phyloP scores from a whole-genome alignment of 2,113 vertebrate species.

The Lonchura striata region DNA sequence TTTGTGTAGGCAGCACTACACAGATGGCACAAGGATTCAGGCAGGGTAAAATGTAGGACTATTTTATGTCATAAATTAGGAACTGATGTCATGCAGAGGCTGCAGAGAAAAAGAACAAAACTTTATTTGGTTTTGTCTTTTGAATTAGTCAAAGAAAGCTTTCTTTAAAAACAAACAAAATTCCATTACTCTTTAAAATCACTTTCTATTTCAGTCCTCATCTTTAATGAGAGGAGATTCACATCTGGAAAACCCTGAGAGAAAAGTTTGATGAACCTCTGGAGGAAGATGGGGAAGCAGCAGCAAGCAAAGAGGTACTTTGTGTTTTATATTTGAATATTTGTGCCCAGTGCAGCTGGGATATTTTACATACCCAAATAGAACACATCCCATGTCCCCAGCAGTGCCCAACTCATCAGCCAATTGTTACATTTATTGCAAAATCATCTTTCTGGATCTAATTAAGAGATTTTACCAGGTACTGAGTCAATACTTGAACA shows the following conservation, averaged over 20 bases:
- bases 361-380: fast-evolving
- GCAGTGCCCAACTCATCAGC: not conserved
- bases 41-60: not conserved
- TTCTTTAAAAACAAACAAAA: not conserved
- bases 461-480: not conserved
- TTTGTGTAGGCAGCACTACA: not conserved
- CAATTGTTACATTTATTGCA: not conserved
- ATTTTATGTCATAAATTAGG: not conserved
- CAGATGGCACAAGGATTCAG: not conserved
- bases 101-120: not conserved
- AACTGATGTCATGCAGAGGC: not conserved
- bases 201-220: not conserved
- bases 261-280: not conserved
- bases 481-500: not conserved
- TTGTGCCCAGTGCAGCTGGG: not conserved
- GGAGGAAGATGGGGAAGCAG: not conserved
- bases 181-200: not conserved
- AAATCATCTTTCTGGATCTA: not conserved
- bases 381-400: not conserved
- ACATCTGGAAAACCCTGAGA: not conserved
- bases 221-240: not conserved
- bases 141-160: not conserved
- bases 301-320: not conserved
- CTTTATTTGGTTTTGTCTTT: not conserved
- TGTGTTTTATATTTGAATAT: not conserved